A percentile compares a stretch with the other conserved stretches of the same genome.
These are phyloP conservation scores for Brevimyrus niger DNA, from an alignment of 2,113 vertebrate species.

Conservation along the genomic window DNA sequence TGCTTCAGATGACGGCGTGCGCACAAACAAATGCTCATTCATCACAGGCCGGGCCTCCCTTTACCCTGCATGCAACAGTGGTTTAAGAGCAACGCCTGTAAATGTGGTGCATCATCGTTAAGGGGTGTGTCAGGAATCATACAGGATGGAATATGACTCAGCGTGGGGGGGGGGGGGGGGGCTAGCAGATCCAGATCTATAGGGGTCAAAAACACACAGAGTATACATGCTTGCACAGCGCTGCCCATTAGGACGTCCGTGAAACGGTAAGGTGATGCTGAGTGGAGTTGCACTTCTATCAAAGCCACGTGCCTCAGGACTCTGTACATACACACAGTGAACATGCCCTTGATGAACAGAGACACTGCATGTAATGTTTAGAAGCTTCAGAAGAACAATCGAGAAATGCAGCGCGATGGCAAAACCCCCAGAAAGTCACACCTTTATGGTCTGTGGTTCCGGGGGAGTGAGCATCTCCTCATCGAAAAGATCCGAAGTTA, in stretches of 20 bases:
- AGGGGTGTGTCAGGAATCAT: background rate
- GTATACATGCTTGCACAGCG: no score
- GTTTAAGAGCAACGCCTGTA: background rate
- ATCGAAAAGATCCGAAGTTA: background rate
- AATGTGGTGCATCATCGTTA: constrained; percentile 2
- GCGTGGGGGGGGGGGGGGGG: background rate
- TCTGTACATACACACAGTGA: background rate
- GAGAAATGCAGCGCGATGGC: background rate
- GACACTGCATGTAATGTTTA: background rate
- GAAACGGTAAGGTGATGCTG: background rate
- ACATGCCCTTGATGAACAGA: background rate
- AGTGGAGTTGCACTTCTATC: background rate
- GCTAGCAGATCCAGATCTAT: no score
- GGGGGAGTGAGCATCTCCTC: background rate
- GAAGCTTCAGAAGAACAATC: background rate
- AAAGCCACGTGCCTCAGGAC: background rate
- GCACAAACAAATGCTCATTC: background rate
- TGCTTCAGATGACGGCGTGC: background rate
- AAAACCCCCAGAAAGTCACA: background rate
- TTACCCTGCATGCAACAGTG: background rate
- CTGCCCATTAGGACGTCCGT: background rate
- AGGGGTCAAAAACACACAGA: no score
- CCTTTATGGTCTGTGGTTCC: background rate
- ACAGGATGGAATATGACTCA: background rate
- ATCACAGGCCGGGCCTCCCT: background rate